Percentiles rank a stretch among this genome's conserved stretches.
These are phyloP conservation scores for Polypedilum pembai DNA, from an alignment of 1,140 invertebrate species.

Conservation along the genomic window DNA sequence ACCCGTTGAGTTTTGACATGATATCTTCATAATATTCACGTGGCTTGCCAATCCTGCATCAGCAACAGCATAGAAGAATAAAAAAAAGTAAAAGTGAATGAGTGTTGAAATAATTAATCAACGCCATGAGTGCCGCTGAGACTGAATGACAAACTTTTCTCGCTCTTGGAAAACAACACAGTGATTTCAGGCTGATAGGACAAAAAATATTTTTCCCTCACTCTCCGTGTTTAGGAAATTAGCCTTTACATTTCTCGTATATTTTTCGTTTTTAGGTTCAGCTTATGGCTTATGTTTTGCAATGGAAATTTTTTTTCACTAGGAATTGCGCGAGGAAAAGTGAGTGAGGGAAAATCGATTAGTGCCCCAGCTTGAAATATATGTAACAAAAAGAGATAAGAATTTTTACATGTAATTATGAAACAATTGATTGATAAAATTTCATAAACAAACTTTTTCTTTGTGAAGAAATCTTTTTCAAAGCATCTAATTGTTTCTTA, in stretches of 20 bases:
- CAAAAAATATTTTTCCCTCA: not conserved
- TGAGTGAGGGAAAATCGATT: not conserved
- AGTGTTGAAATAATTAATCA: conserved; percentile 14
- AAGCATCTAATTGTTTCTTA: no score
- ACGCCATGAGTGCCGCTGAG: not conserved
- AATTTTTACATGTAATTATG: no score
- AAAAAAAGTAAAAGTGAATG: not conserved
- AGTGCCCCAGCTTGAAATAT: not conserved
- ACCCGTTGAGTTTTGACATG: conserved; percentile 62
- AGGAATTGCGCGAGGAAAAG: not conserved
- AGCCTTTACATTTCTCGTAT: not conserved
- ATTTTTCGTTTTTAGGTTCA: not conserved
- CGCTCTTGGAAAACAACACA: not conserved
- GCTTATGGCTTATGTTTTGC: not conserved
- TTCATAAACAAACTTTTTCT: no score
- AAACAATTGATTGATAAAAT: no score
- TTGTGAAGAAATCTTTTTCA: no score
- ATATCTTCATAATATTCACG: conserved; percentile 56
- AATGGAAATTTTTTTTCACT: not conserved
- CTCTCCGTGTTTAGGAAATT: not conserved
- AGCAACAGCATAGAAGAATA: not conserved
- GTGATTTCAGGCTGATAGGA: not conserved
- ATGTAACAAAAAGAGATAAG: no score
- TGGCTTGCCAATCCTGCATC: conserved; percentile 56
- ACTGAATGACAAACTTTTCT: conserved; percentile 9